Evolutionary conservation across 1,140 invertebrate species (phyloP).

Genomic region (Hyposmocoma kahamanoa): DNA sequence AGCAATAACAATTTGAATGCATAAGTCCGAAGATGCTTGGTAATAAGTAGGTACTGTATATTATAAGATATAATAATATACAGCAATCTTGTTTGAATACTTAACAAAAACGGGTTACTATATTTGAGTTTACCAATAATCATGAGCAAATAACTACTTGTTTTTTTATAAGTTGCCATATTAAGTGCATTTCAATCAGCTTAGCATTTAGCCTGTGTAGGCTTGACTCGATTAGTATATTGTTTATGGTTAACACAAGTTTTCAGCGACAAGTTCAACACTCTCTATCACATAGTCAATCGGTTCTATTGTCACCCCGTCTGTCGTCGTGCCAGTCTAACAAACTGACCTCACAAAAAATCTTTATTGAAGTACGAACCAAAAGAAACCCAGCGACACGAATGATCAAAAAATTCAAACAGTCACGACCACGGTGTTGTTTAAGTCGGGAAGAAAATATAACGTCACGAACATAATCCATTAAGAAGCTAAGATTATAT

Average conservation of each 20-base stretch:
- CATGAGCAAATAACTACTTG: too few species aligned
- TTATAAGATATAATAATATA: too few species aligned
- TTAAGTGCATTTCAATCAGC: conserved; percentile 30
- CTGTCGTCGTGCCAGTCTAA: conserved; percentile 18
- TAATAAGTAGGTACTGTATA: too few species aligned
- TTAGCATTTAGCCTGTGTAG: conserved; percentile 32
- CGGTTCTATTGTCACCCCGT: conserved; percentile 30
- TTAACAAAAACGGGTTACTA: too few species aligned
- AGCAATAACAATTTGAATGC: conserved; percentile 1
- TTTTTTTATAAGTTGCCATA: background rate
- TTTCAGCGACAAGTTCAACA: conserved; percentile 29
- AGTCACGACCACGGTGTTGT: background rate
- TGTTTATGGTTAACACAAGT: conserved; percentile 25
- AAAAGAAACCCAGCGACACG: conserved; percentile 4
- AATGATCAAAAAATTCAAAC: background rate
- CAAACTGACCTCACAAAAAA: conserved; percentile 19
- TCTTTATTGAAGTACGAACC: background rate
- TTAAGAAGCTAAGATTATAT: background rate
- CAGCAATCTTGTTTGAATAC: too few species aligned
- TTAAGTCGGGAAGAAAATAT: background rate
- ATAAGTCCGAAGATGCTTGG: too few species aligned
- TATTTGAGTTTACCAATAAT: too few species aligned
- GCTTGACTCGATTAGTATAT: conserved; percentile 26
- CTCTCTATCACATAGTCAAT: conserved; percentile 34
- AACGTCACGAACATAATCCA: background rate